Base-by-base conservation (phyloP, 2,888 invertebrate genomes). In the Chirona hameri region DNA sequence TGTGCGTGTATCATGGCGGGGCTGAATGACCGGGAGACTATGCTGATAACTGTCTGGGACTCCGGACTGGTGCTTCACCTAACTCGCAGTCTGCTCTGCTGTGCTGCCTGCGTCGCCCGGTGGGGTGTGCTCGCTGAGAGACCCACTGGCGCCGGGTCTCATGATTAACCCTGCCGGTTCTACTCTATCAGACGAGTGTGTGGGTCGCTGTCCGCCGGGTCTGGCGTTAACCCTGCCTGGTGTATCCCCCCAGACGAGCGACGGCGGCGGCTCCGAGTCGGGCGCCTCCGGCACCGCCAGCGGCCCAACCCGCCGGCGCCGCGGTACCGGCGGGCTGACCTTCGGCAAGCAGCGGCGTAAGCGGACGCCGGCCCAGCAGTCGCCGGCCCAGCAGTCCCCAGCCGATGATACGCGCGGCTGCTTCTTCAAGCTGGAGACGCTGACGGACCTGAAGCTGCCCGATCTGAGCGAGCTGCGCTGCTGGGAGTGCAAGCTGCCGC, bases 401-500 rank as follows among this genome's bases (percentile, higher is more conserved):
- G 7, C 1, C 12, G 12, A 10, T 15, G 57, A 57, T 18, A 57
- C 18, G 57, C 57, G 57, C 60, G 60, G 21, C 39, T 14, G 27
- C 39, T 76, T 76, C 76, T 76, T 39, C 39, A 76, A 76, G 76
- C 76, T 76, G 39, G 76, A 0, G 31, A 7, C 18, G 21, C 82
- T 82, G 21, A n/a, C 46, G 57, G 57, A 55, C 31, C 24, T 82
- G 81, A 27, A 46, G n/a, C 31, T 82, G 80, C 81, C 80, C 0
- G 83, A 81, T 18, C 85, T 86, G 1, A 83, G 84, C 31, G 84
- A 82, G n/a, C 79, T 84, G 12, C 84, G 84, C 39, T 88, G 88
- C 85, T 84, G 87, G 21, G 88, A 88, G 84, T 88, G 88, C 84
- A 86, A 87, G 82, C 86, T 85, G 83, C 83, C 85, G 9, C 87